Evolutionary conservation across 2,113 vertebrate genomes (phyloP).

Genomic region (Spermophilus dauricus): DNA sequence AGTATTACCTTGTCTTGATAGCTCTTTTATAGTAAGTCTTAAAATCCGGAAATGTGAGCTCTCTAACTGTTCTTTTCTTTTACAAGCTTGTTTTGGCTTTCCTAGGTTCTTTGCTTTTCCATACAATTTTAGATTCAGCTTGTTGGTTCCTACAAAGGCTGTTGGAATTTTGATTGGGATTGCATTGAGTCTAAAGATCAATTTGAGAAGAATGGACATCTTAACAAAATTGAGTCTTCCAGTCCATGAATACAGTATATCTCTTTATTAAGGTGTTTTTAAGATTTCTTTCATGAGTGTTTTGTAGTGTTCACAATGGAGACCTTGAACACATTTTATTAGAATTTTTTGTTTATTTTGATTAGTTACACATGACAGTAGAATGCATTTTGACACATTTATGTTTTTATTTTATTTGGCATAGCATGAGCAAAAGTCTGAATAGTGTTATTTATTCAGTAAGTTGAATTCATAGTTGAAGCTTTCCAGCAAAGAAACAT

Average conservation of each 20-base stretch:
- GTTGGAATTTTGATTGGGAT: neutral
- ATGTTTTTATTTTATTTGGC: slow-evolving; percentile 1
- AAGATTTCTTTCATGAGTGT: neutral
- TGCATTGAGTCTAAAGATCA: slow-evolving; percentile 10
- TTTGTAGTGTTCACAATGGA: neutral
- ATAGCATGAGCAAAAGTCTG: neutral
- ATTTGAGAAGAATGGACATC: neutral
- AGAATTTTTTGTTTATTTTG: no score
- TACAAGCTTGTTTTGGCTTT: slow-evolving; percentile 10
- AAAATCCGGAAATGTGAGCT: neutral
- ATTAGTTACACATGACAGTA: no score
- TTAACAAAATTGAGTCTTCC: neutral
- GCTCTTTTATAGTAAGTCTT: neutral
- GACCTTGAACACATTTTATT: slow-evolving; percentile 8
- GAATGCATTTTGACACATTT: no score
- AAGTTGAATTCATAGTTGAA: slow-evolving; percentile 13
- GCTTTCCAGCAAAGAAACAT: slow-evolving; percentile 3
- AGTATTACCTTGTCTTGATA: neutral
- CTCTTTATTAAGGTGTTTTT: neutral
- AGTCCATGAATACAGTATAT: neutral
- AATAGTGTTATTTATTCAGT: neutral
- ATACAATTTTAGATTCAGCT: slow-evolving; percentile 16
- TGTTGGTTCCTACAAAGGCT: neutral
- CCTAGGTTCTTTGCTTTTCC: neutral
- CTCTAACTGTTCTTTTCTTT: neutral